A percentile compares a stretch with the other conserved stretches of the same genome.
Evolutionary conservation across 2,797 vertebrate genomes (phyloP).

Genomic region (Eulemur mongoz): DNA sequence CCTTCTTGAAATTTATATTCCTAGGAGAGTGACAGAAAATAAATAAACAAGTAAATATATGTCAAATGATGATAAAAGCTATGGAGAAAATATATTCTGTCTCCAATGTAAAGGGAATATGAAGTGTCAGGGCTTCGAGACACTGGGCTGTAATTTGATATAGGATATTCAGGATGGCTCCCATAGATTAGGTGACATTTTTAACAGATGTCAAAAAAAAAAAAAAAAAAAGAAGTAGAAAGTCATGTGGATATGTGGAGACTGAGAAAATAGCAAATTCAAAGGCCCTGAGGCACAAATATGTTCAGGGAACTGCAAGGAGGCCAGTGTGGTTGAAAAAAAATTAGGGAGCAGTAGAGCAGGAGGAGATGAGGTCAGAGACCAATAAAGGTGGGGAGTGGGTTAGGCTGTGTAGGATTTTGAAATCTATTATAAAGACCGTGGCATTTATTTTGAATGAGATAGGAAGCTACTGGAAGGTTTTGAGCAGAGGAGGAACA

Average conservation of each 20-base stretch:
- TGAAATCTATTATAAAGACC: neutral
- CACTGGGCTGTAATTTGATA: neutral
- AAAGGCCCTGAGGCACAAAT: neutral
- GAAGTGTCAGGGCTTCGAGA: neutral
- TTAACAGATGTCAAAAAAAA: neutral
- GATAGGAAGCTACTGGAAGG: neutral
- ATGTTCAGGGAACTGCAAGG: neutral
- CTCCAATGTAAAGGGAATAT: neutral
- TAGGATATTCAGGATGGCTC: neutral
- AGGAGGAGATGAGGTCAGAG: neutral
- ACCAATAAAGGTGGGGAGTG: neutral
- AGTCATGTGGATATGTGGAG: neutral
- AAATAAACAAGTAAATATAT: neutral
- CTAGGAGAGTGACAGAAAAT: neutral
- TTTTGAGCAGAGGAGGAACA: neutral
- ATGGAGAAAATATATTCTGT: neutral
- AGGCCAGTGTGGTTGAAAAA: neutral
- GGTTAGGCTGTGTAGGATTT: neutral
- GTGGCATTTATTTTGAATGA: neutral
- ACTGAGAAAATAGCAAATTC: neutral
- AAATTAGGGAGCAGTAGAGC: neutral
- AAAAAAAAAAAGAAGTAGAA: neutral
- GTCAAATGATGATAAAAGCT: neutral
- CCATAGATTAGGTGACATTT: neutral
- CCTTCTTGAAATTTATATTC: neutral